Evolutionary conservation across 2,888 invertebrate genomes (phyloP), one percentile per base, ranked within the genome.

Genomic region (Acrocyrtus sp.): DNA sequence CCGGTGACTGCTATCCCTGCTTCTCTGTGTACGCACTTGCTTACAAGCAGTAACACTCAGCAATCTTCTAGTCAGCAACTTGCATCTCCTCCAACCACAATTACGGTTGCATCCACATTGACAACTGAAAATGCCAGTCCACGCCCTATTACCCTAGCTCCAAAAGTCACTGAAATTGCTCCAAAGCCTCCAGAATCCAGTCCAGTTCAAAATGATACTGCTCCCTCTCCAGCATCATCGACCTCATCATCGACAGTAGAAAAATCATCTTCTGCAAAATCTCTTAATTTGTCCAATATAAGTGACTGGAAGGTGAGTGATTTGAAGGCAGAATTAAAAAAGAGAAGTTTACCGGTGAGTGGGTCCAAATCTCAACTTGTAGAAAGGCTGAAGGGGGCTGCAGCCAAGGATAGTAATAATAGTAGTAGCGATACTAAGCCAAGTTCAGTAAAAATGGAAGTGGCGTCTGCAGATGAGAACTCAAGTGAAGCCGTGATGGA

Each of bases 331-430:
- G 97, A 98, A 84, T 89, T 97, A 81, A 98, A 97, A 85, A 92
- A 94, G 69, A 89, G 98, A 56, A 96, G 93, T 84, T 86, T 98
- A 73, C 95, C 97, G 4, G 98, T 98, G 0, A 97, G 97, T 12
- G 98, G 98, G 0, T 92, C 97, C 0, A 98, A 98, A 84, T 95
- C 96, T 8, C 95, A 96, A 83, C 86, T 98, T 47, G 93, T 98
- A 69, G 96, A 98, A 84, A 89, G 98, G 47, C 86, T 98, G 67
- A 92, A 93, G 47, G 51, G 66, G 12, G 75, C 80, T 8, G 70
- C 63, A 12, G 62, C 70, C 8, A 56, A 53, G 8, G 60, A 60
- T n/a, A 10, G 15, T 22, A 21, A 26, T 21, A 47, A 27, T 12
- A 29, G 17, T 29, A 21, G 24, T 24, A 21, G 26, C 12, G n/a